phyloP scores from a whole-genome alignment of 2,888 invertebrate genomes.

The Andrena bicolor region DNA sequence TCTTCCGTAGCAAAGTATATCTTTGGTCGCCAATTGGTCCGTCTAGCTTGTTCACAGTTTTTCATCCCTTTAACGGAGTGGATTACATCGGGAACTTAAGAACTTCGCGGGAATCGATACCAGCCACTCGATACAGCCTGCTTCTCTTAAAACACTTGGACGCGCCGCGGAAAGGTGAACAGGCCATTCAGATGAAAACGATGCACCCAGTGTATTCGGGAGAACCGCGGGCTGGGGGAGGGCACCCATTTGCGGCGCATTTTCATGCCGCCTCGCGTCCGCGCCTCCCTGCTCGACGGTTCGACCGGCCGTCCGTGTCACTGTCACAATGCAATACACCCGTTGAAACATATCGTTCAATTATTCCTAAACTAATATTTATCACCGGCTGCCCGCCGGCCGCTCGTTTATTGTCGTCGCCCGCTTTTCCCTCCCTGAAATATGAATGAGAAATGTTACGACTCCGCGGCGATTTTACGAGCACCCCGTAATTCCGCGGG shows the following conservation, averaged over 20 bases:
- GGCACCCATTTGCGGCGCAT: slow-evolving; percentile 38
- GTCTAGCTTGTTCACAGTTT: no score
- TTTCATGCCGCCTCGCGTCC: slow-evolving; percentile 42
- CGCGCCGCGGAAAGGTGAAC: not conserved
- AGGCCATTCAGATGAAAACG: not conserved
- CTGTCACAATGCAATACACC: slow-evolving; percentile 57
- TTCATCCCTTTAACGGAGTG: not conserved
- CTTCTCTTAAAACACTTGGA: not conserved
- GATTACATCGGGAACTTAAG: not conserved
- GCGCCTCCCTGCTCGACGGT: slow-evolving; percentile 31
- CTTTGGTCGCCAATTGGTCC: no score
- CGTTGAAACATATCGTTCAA: slow-evolving; percentile 61
- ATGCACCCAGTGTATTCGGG: slow-evolving; percentile 23
- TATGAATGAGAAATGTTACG: slow-evolving; percentile 54
- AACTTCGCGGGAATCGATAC: not conserved
- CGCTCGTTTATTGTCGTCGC: slow-evolving; percentile 34
- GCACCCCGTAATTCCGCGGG: slow-evolving; percentile 31
- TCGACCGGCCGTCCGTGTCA: slow-evolving; percentile 35
- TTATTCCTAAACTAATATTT: slow-evolving; percentile 72
- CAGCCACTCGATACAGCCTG: not conserved
- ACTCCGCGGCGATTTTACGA: slow-evolving; percentile 52
- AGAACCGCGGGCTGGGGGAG: not conserved
- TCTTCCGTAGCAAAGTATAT: no score
- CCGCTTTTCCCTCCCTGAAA: slow-evolving; percentile 40
- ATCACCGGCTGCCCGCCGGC: slow-evolving; percentile 45